These are phyloP conservation scores for Elysia crispata DNA, from an alignment of 2,888 invertebrate genomes.

Conservation along the genomic window DNA sequence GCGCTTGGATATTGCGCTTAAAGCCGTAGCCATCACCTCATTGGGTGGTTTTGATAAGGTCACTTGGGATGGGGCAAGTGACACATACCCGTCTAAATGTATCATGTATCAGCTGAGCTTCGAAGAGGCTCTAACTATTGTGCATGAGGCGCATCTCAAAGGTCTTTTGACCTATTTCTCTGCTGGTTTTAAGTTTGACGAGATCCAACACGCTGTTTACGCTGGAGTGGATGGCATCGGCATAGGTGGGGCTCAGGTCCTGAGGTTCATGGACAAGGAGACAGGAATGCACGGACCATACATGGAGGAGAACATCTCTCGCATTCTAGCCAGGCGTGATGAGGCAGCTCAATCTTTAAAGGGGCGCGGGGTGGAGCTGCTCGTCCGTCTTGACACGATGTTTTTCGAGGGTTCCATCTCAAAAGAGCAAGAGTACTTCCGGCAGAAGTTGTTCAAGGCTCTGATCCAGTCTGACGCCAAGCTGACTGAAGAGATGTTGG, in stretches of 20 bases:
- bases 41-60: constrained; percentile 61
- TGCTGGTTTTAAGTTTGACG: constrained; percentile 63
- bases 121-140: constrained; percentile 59
- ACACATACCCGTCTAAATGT: constrained; percentile 63
- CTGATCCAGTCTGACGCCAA: constrained; percentile 52
- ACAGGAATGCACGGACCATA: constrained; percentile 65
- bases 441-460: constrained; percentile 55
- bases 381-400: constrained; percentile 62
- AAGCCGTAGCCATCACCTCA: constrained; percentile 58
- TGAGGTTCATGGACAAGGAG: constrained; percentile 60
- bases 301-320: constrained; percentile 63
- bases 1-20: constrained; percentile 58
- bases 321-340: constrained; percentile 57
- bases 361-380: constrained; percentile 56
- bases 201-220: constrained; percentile 61
- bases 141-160: constrained; percentile 59
- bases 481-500: constrained; percentile 44
- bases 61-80: constrained; percentile 64
- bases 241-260: constrained; percentile 61
- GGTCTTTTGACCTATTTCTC: constrained; percentile 63
- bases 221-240: constrained; percentile 63
- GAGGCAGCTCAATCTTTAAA: constrained; percentile 56
- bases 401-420: constrained; percentile 61
- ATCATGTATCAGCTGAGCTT: constrained; percentile 64
- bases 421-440: constrained; percentile 50